Percentiles rank a stretch among this genome's conserved stretches.
phyloP scores from a whole-genome alignment of 2,113 vertebrate species.

The Hippocampus comes region DNA sequence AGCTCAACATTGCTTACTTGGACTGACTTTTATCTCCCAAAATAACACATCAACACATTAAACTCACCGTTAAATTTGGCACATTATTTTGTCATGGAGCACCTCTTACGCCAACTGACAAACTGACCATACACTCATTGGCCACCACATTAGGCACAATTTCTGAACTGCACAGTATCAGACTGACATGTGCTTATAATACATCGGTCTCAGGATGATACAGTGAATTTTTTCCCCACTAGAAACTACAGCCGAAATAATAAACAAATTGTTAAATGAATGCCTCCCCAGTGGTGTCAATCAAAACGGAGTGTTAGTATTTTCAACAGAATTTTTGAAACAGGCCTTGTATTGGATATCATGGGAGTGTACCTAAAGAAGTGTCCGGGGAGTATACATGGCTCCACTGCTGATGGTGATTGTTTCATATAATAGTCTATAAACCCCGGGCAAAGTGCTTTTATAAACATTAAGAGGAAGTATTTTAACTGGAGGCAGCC shows the following conservation, averaged over 20 bases:
- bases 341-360: background rate
- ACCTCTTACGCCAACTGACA: background rate
- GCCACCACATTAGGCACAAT: background rate
- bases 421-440: conserved; percentile 56
- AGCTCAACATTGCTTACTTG: conserved; percentile 14
- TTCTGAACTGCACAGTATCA: background rate
- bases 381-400: conserved; percentile 31
- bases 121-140: background rate
- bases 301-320: background rate
- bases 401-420: conserved; percentile 54
- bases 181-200: background rate
- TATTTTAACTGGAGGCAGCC: conserved; percentile 64
- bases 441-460: conserved; percentile 62
- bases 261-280: background rate
- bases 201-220: background rate
- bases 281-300: background rate
- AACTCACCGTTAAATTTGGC: conserved; percentile 43
- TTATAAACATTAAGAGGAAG: conserved; percentile 68
- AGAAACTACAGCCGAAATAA: background rate
- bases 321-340: background rate
- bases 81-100: conserved; percentile 1
- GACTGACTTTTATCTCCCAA: conserved; percentile 32
- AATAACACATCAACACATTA: conserved; percentile 42
- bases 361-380: conserved; percentile 12
- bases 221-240: background rate